phyloP scores from a whole-genome alignment of 2,797 vertebrate genomes.

The Caiman crocodilus region DNA sequence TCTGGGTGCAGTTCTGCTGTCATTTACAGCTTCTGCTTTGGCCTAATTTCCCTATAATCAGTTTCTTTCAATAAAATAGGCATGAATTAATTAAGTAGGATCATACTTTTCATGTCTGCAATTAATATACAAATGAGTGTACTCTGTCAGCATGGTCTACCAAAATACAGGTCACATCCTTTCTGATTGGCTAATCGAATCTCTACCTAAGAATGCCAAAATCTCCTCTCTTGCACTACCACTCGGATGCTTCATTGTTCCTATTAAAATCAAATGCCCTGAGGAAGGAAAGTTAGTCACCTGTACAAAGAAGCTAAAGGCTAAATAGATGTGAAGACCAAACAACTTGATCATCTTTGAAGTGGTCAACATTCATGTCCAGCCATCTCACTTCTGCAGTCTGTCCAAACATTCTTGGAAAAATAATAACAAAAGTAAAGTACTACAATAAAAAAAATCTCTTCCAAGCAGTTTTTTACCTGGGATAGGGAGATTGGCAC shows the following conservation, averaged over 20 bases:
- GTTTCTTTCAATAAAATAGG: conserved; percentile 16
- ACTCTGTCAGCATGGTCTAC: not conserved
- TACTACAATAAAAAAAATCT: not conserved
- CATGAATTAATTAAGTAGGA: conserved; percentile 35
- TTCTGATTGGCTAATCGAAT: accelerated
- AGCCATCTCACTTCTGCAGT: too few relatives aligned
- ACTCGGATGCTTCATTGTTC: accelerated
- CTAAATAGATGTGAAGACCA: not conserved
- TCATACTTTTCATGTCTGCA: conserved; percentile 19
- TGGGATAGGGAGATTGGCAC: too few relatives aligned
- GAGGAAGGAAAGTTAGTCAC: accelerated
- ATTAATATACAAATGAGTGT: not conserved
- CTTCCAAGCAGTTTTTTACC: too few relatives aligned
- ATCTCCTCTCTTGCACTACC: not conserved
- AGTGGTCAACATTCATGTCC: not conserved
- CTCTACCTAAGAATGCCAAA: accelerated
- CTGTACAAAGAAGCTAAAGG: not conserved
- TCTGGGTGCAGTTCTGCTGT: conserved; percentile 3
- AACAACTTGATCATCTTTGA: not conserved
- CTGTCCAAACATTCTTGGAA: not conserved
- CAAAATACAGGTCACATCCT: not conserved
- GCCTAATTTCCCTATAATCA: conserved; percentile 24
- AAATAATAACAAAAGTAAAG: not conserved
- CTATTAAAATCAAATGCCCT: not conserved
- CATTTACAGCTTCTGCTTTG: conserved; percentile 18